These are phyloP conservation scores for Gyrodactylus salaris DNA, from an alignment of 1,140 invertebrate species.

Conservation along the genomic window DNA sequence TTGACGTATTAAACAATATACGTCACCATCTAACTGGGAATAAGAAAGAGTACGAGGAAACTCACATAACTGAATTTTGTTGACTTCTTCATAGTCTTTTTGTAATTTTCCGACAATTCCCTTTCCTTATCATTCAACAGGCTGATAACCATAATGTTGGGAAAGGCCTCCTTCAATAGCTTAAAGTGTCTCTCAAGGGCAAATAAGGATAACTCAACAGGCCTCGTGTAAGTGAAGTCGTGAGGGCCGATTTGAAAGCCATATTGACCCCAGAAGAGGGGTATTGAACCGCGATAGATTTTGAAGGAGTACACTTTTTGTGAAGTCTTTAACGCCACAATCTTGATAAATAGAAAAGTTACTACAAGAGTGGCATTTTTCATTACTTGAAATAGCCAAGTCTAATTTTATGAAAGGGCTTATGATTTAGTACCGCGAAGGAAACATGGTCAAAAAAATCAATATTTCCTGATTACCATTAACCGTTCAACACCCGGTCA, in stretches of 20 bases:
- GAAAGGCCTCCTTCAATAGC: not conserved
- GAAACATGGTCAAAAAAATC: no score
- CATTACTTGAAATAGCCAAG: no score
- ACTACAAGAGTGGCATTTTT: no score
- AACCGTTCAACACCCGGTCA: no score
- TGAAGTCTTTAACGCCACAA: no score
- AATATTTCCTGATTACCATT: no score
- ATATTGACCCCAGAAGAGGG: conserved; percentile 38
- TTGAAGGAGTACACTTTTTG: not conserved
- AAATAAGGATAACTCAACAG: not conserved
- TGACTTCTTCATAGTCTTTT: not conserved
- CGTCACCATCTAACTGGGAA: no score
- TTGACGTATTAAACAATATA: no score
- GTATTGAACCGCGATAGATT: not conserved
- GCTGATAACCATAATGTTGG: not conserved
- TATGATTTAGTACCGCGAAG: no score
- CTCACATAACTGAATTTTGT: not conserved
- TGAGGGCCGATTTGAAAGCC: conserved; percentile 95
- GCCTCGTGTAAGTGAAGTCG: conserved; percentile 34
- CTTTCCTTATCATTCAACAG: not conserved
- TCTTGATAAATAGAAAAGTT: no score
- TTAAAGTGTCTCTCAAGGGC: not conserved
- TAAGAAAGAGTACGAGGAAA: not conserved
- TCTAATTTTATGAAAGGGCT: no score
- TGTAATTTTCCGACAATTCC: not conserved